Evolutionary conservation across 2,888 invertebrate genomes (phyloP).

Genomic region (Ryuthela nishihirai): DNA sequence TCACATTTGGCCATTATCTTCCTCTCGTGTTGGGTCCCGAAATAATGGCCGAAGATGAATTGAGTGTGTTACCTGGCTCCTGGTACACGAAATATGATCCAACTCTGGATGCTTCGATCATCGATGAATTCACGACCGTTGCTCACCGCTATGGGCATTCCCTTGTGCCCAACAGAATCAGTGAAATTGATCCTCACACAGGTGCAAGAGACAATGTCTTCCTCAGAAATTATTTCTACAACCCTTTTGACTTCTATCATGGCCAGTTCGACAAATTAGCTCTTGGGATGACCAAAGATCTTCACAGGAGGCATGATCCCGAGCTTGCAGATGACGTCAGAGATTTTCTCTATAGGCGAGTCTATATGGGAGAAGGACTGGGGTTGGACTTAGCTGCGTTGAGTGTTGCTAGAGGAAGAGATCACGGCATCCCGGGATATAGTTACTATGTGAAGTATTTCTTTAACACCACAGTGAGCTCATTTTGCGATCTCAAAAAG

Average conservation of each 20-base stretch:
- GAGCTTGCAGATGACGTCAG: slow-evolving; percentile 18
- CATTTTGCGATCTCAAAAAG: slow-evolving; percentile 60
- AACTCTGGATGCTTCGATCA: slow-evolving; percentile 37
- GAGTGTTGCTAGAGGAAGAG: slow-evolving; percentile 73
- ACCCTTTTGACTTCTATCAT: slow-evolving; percentile 34
- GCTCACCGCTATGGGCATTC: slow-evolving; percentile 35
- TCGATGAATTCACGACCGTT: slow-evolving; percentile 36
- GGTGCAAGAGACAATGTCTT: slow-evolving; percentile 59
- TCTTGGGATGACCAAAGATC: slow-evolving; percentile 29
- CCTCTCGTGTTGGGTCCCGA: slow-evolving; percentile 40
- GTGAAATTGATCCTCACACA: slow-evolving; percentile 67
- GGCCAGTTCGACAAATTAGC: slow-evolving; percentile 49
- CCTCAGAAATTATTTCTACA: slow-evolving; percentile 25
- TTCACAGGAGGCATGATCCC: slow-evolving; percentile 26
- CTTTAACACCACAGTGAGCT: slow-evolving; percentile 61
- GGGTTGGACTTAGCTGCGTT: slow-evolving; percentile 72
- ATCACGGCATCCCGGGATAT: slow-evolving; percentile 70
- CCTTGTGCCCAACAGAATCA: slow-evolving; percentile 67
- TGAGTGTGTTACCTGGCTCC: slow-evolving; percentile 52
- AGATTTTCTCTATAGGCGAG: slow-evolving; percentile 19
- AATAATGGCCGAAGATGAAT: slow-evolving; percentile 40
- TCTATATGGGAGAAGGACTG: slow-evolving; percentile 58
- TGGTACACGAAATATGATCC: slow-evolving; percentile 37
- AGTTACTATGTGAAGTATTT: slow-evolving; percentile 71
- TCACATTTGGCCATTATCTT: slow-evolving; percentile 38